These are phyloP conservation scores for Sphaeridia pumilis DNA, from an alignment of 2,888 invertebrate genomes.

Conservation along the genomic window DNA sequence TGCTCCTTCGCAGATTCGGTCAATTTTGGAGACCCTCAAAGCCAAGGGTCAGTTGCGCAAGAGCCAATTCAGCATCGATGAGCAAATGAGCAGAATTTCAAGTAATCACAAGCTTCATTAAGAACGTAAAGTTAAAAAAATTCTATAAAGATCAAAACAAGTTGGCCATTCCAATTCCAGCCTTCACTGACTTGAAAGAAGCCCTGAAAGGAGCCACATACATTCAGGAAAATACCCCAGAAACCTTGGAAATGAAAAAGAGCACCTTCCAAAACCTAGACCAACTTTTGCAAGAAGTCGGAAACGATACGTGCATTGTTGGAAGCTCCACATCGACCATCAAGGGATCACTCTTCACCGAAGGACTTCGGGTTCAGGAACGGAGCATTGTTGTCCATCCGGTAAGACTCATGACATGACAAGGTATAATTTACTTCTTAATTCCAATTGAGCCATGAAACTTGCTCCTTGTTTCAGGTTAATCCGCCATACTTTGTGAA, in stretches of 20 bases:
- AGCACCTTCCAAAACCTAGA: conserved; percentile 69
- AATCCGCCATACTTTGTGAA: conserved; percentile 96
- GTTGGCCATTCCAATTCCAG: conserved; percentile 8
- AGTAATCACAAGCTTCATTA: conserved; percentile 43
- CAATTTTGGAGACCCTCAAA: conserved; percentile 60
- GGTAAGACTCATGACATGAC: conserved; percentile 40
- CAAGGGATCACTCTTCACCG: conserved; percentile 69
- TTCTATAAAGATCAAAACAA: neutral
- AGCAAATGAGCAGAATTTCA: conserved; percentile 66
- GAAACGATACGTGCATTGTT: conserved; percentile 62
- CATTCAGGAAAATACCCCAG: conserved; percentile 89
- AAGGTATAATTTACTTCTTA: neutral
- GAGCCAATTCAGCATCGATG: conserved; percentile 50
- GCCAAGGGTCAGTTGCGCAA: conserved; percentile 55
- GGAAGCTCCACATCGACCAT: conserved; percentile 92
- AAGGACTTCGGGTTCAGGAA: conserved; percentile 55
- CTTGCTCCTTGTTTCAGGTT: conserved; percentile 44
- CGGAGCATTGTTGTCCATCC: conserved; percentile 80
- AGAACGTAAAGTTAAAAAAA: neutral
- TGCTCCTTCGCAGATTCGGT: conserved; percentile 60
- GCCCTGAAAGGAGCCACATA: conserved; percentile 64
- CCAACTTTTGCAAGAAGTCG: conserved; percentile 51
- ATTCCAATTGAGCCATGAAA: neutral
- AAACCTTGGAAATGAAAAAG: conserved; percentile 70
- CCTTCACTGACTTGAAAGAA: conserved; percentile 53